Evolutionary conservation across 2,888 invertebrate genomes (phyloP).

Genomic region (Ectropis crepuscularia): DNA sequence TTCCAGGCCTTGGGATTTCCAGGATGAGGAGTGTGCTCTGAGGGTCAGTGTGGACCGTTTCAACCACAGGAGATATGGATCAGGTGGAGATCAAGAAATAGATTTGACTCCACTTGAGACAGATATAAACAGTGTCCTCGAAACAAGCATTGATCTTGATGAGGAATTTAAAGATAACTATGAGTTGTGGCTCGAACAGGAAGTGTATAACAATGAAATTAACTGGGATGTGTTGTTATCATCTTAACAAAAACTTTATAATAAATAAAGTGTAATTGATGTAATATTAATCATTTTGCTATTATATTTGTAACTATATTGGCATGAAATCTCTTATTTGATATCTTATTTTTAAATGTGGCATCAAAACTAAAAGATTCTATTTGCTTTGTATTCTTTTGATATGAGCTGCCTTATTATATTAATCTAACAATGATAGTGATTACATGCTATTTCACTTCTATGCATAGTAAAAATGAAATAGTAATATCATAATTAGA

Average conservation of each 20-base stretch:
- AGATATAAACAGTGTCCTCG: constrained; percentile 92
- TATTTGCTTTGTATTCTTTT: no score
- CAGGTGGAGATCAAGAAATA: constrained; percentile 80
- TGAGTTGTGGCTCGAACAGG: constrained; percentile 97
- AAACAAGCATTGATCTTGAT: constrained; percentile 91
- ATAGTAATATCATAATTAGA: no score
- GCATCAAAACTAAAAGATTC: no score
- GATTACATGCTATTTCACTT: no score
- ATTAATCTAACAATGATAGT: no score
- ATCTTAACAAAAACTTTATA: constrained; percentile 52
- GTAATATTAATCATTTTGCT: constrained; percentile 54
- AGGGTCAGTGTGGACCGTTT: constrained; percentile 98
- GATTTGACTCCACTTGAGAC: constrained; percentile 90
- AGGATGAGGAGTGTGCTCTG: constrained; percentile 98
- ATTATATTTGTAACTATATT: constrained; percentile 48
- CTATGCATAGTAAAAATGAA: no score
- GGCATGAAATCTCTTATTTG: constrained; percentile 39
- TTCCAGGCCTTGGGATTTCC: constrained; percentile 98
- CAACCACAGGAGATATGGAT: constrained; percentile 95
- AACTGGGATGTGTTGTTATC: constrained; percentile 88
- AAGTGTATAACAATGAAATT: constrained; percentile 95
- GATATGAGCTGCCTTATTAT: no score
- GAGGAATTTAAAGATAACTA: constrained; percentile 97
- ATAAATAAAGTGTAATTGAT: constrained; percentile 38
- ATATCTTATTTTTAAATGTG: constrained; percentile 35